phyloP scores from a whole-genome alignment of 2,888 invertebrate genomes.

The Conus canariensis region DNA sequence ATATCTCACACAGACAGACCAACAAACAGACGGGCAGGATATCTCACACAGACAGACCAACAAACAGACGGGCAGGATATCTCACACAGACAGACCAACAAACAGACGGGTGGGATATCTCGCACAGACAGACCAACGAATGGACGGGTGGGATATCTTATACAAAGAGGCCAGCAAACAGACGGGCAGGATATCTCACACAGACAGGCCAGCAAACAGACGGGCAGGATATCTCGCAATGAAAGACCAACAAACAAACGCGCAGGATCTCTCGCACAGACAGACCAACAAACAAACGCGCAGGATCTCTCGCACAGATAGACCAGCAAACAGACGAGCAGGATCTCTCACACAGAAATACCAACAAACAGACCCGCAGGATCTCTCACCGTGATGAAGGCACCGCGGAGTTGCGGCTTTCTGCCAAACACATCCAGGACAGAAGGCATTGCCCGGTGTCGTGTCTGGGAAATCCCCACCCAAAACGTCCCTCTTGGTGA shows the following conservation, averaged over 20 bases:
- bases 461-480: constrained; percentile 72
- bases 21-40: not conserved
- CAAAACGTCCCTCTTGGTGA: constrained; percentile 77
- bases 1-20: not conserved
- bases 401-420: constrained; percentile 4
- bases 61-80: not conserved
- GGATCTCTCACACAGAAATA: not conserved
- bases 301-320: not conserved
- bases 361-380: not conserved
- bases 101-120: not conserved
- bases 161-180: too few species aligned
- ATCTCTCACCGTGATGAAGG: not conserved
- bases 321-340: not conserved
- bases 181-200: not conserved
- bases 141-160: too few species aligned
- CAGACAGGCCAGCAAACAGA: not conserved
- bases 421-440: constrained; percentile 28
- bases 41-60: too few species aligned
- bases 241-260: too few species aligned
- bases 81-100: not conserved
- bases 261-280: not conserved
- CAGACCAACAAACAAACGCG: not conserved
- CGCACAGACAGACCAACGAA: not conserved
- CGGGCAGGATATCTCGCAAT: too few species aligned
- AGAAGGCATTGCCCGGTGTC: constrained; percentile 46